Evolutionary conservation across 2,113 vertebrate genomes (phyloP), one percentile per base, ranked within the genome.

Genomic region (Nanorana parkeri): DNA sequence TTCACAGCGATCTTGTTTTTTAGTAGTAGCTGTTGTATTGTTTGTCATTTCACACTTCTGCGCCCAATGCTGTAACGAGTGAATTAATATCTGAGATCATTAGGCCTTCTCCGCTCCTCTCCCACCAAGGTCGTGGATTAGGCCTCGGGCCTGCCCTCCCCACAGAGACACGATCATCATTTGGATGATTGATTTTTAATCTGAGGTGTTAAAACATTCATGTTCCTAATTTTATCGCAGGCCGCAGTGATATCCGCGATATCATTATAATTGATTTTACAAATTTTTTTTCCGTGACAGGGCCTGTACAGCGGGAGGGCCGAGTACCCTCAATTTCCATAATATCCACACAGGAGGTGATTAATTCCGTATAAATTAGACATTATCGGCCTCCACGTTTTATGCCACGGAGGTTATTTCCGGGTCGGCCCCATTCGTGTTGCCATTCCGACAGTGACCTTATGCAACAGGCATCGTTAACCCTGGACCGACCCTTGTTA

Each of bases 141-240:
- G 54, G 28, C 54, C 71, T 60, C 19, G 0, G 56, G 55, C 54
- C 71, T 16, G 13, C 10, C 71, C n/a, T 74, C 54, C 28, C 16
- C 5, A 3, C 13, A 61, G n/a, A 23, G 32, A 61, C 17, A 23
- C 54, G n/a, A 56, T 36, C 24, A 56, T 78, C 63, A 68, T 68
- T 52, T 58, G 52, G 64, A 51, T 78, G 77, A 78, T 78, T 78
- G 51, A 52, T 78, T 32, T 78, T 78, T 78, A 66, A 78, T 78
- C 63, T 66, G 64, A 67, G 51, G 26, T 66, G 51, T 36, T 67
- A 66, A 67, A 78, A 78, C 51, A 78, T 78, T 65, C 47, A 78
- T 78, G 63, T 28, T 52, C 76, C 51, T 78, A 56, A 67, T 68
- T 68, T 56, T 52, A 23, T 51, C 63, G 51, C 5, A 17, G 51